These are phyloP conservation scores for Hemicrepidius hirtus DNA, from an alignment of 2,888 invertebrate genomes.

Conservation along the genomic window DNA sequence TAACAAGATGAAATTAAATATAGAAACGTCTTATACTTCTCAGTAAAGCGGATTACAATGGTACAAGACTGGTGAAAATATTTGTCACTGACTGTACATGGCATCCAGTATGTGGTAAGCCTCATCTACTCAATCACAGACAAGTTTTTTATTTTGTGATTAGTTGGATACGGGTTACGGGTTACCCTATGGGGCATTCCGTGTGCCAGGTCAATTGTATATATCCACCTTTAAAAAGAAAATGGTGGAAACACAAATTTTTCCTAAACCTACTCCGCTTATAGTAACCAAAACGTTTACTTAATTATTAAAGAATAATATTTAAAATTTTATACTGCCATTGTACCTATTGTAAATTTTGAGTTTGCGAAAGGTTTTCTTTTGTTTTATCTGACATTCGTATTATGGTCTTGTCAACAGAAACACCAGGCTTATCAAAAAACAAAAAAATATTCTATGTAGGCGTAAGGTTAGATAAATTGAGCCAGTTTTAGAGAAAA, in stretches of 20 bases:
- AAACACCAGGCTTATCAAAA: slow-evolving; percentile 31
- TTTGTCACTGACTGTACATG: too few species aligned
- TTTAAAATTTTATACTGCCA: slow-evolving; percentile 12
- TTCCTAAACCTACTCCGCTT: neutral
- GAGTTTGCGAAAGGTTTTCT: neutral
- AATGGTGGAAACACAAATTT: neutral
- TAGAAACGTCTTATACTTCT: too few species aligned
- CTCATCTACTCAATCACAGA: too few species aligned
- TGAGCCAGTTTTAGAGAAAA: slow-evolving; percentile 41
- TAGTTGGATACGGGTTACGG: too few species aligned
- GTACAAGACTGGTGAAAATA: too few species aligned
- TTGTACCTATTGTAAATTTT: neutral
- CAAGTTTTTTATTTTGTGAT: too few species aligned
- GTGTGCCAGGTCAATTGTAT: too few species aligned
- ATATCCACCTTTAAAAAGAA: too few species aligned
- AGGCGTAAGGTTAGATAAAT: slow-evolving; percentile 41
- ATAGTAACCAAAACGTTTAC: neutral
- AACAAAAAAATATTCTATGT: slow-evolving; percentile 14
- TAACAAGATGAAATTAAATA: too few species aligned
- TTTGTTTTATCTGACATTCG: neutral
- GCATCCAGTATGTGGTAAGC: too few species aligned
- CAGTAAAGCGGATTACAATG: too few species aligned
- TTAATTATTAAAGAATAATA: neutral
- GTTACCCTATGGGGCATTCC: too few species aligned
- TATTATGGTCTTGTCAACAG: slow-evolving; percentile 17